phyloP scores from a whole-genome alignment of 2,888 invertebrate genomes.

The Tipula vernalis region DNA sequence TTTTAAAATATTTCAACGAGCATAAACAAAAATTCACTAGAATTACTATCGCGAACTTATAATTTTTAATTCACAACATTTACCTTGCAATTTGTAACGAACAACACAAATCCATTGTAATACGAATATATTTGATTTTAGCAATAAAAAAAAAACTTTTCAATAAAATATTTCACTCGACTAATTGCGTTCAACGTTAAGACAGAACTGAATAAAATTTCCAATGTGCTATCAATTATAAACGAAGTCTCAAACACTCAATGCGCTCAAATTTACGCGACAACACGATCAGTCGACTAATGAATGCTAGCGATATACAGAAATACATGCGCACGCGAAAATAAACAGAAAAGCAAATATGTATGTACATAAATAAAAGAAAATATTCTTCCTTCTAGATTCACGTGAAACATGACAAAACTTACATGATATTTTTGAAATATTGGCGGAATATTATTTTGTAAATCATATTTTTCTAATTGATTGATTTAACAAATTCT shows the following conservation, averaged over 20 bases:
- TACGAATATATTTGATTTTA: background rate
- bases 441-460: background rate
- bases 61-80: background rate
- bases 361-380: background rate
- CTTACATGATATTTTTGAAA: slow-evolving; percentile 4
- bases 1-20: too few relatives aligned
- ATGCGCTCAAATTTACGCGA: background rate
- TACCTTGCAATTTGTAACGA: background rate
- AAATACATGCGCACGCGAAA: background rate
- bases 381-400: background rate
- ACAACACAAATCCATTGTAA: background rate
- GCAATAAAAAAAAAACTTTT: background rate
- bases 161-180: background rate
- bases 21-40: too few relatives aligned
- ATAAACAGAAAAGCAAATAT: background rate
- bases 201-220: background rate
- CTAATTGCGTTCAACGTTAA: background rate
- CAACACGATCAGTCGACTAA: background rate
- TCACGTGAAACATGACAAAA: background rate
- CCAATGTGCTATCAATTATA: background rate
- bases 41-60: too few relatives aligned
- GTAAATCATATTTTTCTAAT: background rate
- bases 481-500: background rate
- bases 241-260: background rate
- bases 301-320: background rate